A percentile compares a stretch with the other conserved stretches of the same genome.
phyloP scores from a whole-genome alignment of 2,888 invertebrate species.

The Himalopsyche kuldschensis region DNA sequence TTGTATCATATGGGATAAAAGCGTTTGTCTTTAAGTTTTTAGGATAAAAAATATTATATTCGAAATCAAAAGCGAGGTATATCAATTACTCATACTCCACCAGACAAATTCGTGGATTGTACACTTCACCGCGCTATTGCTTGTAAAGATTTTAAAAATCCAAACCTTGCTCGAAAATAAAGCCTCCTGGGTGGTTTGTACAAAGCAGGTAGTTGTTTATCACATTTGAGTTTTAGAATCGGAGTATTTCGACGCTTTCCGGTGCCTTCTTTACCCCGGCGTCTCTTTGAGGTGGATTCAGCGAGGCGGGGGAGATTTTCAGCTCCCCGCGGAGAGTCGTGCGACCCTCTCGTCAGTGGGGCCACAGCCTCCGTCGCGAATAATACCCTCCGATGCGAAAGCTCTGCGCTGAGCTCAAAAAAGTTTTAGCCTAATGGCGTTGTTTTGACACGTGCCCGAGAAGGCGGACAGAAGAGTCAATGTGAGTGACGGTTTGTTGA shows the following conservation, averaged over 20 bases:
- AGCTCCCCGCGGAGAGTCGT: conserved; percentile 7
- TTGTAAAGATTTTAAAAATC: background rate
- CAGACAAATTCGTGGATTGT: background rate
- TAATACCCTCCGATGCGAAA: background rate
- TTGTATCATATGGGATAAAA: background rate
- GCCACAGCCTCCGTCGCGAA: conserved; percentile 2
- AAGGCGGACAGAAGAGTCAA: conserved; percentile 7
- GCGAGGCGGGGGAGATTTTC: background rate
- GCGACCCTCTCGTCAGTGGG: background rate
- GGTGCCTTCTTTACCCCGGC: background rate
- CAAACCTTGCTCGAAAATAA: background rate
- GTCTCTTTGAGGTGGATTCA: background rate
- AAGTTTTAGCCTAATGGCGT: conserved; percentile 20
- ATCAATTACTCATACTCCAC: background rate
- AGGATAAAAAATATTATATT: background rate
- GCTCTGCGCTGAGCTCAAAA: background rate
- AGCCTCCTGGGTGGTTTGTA: background rate
- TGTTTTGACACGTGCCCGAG: conserved; percentile 23
- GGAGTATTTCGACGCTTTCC: conserved; percentile 1
- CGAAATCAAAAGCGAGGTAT: background rate
- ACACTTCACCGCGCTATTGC: background rate
- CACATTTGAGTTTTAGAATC: background rate
- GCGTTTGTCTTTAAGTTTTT: background rate
- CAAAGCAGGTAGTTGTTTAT: conserved; percentile 5
- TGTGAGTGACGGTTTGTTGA: conserved; percentile 24